Base-by-base conservation (phyloP, 2,888 invertebrate species). In the Lissonota sp. region DNA sequence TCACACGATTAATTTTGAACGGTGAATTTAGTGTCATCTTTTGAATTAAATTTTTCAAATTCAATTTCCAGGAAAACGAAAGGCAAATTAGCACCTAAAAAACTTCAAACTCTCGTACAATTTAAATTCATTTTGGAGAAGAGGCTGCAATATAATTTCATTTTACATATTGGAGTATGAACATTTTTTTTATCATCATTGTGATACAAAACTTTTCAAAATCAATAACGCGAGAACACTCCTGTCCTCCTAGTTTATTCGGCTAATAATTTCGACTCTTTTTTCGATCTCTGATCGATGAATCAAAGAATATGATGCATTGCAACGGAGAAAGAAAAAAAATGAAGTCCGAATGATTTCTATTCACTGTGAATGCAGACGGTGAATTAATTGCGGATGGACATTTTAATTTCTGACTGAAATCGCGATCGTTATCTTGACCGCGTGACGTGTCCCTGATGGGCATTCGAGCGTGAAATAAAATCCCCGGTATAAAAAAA, bases 351-450 rank as follows among this genome's bases (percentile, higher is more conserved):
- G 26, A 26, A 26, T 26, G 26, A 26, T 26, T 26, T 26, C 26
- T 16, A 67, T n/a, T 42, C n/a, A 46, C 5, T 1, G 14, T 14
- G 26, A 26, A 64, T 60, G 70, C 71, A 51, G 72, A 49, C 58
- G 62, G 42, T 46, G 46, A 76, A 71, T 82, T 82, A 79, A 82
- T 82, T 75, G 71, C 71, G 67, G 82, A 76, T 79, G 78, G 57
- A 76, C 57, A 76, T 67, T 75, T 79, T 79, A 79, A 79, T 69
- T 73, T 74, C 69, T 69, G 69, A 74, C 51, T 62, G 78, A 46
- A 51, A 66, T 60, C 67, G 26, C 26, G 78, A 78, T 81, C 81
- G 74, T 78, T 71, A 78, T 78, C 80, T 53, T 53, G 40, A 26
- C 55, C 58, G 60, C 64, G 26, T 26, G 70, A 70, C 79, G 77